Conservation (phyloP, 2,797 vertebrate species). For the Propithecus deckenii region DNA sequence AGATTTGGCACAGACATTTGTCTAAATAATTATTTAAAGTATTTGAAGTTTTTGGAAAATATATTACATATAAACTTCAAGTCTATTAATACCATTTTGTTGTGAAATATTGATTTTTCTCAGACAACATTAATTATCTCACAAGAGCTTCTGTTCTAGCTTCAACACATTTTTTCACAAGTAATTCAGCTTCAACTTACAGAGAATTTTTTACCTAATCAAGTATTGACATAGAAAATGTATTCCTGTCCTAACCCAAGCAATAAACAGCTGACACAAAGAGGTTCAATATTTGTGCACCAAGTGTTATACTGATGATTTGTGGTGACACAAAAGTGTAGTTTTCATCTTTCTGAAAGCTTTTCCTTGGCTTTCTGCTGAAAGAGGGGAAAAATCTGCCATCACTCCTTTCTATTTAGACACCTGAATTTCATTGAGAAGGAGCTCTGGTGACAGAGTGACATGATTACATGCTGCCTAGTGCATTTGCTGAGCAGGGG, state of each 20-base stretch:
- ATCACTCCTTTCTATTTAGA: constrained; percentile 63
- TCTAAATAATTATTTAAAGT: background rate
- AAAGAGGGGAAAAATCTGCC: constrained; percentile 64
- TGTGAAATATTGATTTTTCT: constrained; percentile 45
- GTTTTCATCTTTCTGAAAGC: constrained; percentile 72
- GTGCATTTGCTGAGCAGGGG: background rate
- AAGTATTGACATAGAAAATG: constrained; percentile 65
- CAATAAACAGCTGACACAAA: constrained; percentile 65
- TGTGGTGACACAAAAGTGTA: constrained; percentile 64
- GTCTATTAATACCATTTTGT: background rate
- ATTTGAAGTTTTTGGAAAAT: background rate
- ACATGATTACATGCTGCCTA: constrained; percentile 45
- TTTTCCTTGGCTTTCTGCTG: constrained; percentile 71
- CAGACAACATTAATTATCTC: constrained; percentile 23
- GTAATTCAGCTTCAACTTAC: background rate
- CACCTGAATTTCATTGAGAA: constrained; percentile 67
- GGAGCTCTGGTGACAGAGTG: constrained; percentile 63
- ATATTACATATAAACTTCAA: constrained; percentile 14
- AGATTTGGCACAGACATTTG: background rate
- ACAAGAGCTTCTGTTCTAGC: background rate
- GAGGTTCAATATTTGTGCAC: constrained; percentile 68
- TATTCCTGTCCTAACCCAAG: constrained; percentile 58
- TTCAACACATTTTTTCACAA: constrained; percentile 32
- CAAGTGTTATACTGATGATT: constrained; percentile 66
- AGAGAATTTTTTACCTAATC: constrained; percentile 65